phyloP scores from a whole-genome alignment of 1,140 invertebrate genomes.

The Drosophila arizonae region DNA sequence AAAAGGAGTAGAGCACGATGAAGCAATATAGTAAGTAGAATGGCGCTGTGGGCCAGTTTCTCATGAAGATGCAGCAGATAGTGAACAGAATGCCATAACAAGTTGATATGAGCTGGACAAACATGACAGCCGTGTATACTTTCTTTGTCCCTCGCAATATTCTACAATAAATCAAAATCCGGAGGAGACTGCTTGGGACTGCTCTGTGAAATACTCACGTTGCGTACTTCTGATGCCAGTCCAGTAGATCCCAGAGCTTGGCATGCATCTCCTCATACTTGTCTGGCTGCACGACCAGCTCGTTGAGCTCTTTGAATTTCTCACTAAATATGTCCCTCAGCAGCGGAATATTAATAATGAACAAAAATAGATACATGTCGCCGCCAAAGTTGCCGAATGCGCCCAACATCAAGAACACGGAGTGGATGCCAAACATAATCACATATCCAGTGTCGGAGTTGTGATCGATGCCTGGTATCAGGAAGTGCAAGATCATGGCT shows the following conservation, averaged over 20 bases:
- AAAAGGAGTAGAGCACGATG: slow-evolving; percentile 52
- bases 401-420: slow-evolving; percentile 33
- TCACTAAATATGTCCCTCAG: slow-evolving; percentile 55
- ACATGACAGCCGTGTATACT: slow-evolving; percentile 46
- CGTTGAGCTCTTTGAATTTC: slow-evolving; percentile 55
- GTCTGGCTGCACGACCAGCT: slow-evolving; percentile 3
- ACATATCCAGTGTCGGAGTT: slow-evolving; percentile 46
- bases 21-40: slow-evolving; percentile 46
- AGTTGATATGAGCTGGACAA: slow-evolving; percentile 46
- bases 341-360: slow-evolving; percentile 54
- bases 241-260: slow-evolving; percentile 43
- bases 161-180: slow-evolving; percentile 2
- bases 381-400: slow-evolving; percentile 65
- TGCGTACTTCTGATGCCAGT: slow-evolving; percentile 62
- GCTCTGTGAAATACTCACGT: not conserved
- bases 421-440: slow-evolving; percentile 36
- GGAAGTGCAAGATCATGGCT: slow-evolving; percentile 57
- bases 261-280: not conserved
- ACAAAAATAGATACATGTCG: slow-evolving; percentile 67
- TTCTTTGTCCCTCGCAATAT: slow-evolving; percentile 48
- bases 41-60: slow-evolving; percentile 58
- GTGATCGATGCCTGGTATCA: slow-evolving; percentile 50
- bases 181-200: not conserved
- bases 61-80: slow-evolving; percentile 59
- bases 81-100: slow-evolving; percentile 53